Conservation (phyloP, 2,888 invertebrate genomes). For the Phania funesta region DNA sequence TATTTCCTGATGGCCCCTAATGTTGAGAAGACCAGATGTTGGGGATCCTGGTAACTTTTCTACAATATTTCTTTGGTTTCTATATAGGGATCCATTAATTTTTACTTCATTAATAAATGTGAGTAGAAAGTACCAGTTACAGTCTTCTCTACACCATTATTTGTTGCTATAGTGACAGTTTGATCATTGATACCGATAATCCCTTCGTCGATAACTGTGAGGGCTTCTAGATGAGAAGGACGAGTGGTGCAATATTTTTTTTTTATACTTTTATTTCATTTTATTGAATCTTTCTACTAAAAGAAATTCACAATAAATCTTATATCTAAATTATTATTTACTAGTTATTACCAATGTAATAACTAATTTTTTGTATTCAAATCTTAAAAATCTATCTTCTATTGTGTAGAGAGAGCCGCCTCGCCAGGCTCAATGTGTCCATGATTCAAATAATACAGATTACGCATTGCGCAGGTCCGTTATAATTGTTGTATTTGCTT, state of each 20-base stretch:
- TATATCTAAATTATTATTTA: too few species aligned
- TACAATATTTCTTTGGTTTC: slow-evolving; percentile 38
- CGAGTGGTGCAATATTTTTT: slow-evolving; percentile 52
- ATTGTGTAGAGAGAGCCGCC: too few species aligned
- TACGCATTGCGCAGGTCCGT: too few species aligned
- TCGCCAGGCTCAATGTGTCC: too few species aligned
- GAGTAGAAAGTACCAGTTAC: slow-evolving; percentile 56
- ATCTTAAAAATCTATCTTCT: too few species aligned
- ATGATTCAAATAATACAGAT: too few species aligned
- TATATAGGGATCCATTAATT: slow-evolving; percentile 41
- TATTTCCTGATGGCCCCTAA: slow-evolving; percentile 52
- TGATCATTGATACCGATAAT: neutral
- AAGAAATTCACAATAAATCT: too few species aligned
- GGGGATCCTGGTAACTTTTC: slow-evolving; percentile 16
- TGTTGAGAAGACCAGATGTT: slow-evolving; percentile 41
- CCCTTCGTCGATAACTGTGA: slow-evolving; percentile 47
- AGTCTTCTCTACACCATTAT: slow-evolving; percentile 11
- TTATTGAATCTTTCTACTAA: too few species aligned
- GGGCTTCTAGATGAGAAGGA: slow-evolving; percentile 45
- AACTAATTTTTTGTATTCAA: too few species aligned
- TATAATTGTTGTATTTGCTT: too few species aligned
- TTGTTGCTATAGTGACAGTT: slow-evolving; percentile 5
- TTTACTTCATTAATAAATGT: slow-evolving; percentile 41
- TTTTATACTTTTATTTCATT: too few species aligned
- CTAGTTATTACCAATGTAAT: too few species aligned